Evolutionary conservation across 2,888 invertebrate genomes (phyloP), one percentile per base, ranked within the genome.

Genomic region (Drosophila hawaiiensis): DNA sequence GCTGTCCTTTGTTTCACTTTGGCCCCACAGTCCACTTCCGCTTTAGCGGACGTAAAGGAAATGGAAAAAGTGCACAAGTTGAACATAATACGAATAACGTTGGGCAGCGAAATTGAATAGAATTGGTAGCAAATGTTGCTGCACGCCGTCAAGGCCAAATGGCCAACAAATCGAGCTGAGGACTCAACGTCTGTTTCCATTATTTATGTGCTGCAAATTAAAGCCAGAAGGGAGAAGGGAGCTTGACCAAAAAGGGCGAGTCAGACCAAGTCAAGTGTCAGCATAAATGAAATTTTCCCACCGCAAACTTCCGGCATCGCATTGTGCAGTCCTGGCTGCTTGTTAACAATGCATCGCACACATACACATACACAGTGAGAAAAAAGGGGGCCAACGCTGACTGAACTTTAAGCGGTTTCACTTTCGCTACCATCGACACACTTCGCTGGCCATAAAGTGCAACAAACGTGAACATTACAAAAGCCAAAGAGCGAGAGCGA

Each of bases 281-380:
- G 91, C 88, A 87, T 81, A 87, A 90, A 90, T 91, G 87, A 90
- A 91, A 89, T 90, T 90, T 90, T 90, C 85, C 91, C 91, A 89
- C 90, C 90, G 50, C 91, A 91, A 88, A 90, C 80, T 89, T 90
- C 91, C 91, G 91, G 72, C 78, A 66, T 29, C 59, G 71, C 81
- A 63, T 64, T 76, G 49, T 65, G 62, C 55, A 35, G 39, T 58
- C 39, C 79, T 68, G 19, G n/a, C 35, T 43, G 70, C 37, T 64
- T 77, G 76, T 88, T 88, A 89, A 84, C 84, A 84, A 84, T 90
- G 86, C 89, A 88, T 71, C 4, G 3, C n/a, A 22, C 39, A 29
- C 39, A 50, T 9, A 50, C 50, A 29, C 50, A 29, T n/a, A 52
- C 52, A 54, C 35, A 39, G 35, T 0, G 12, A 10, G 41, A 19